A percentile compares a stretch with the other conserved stretches of the same genome.
phyloP scores from a whole-genome alignment of 2,888 invertebrate species.

The Ceramica pisi region DNA sequence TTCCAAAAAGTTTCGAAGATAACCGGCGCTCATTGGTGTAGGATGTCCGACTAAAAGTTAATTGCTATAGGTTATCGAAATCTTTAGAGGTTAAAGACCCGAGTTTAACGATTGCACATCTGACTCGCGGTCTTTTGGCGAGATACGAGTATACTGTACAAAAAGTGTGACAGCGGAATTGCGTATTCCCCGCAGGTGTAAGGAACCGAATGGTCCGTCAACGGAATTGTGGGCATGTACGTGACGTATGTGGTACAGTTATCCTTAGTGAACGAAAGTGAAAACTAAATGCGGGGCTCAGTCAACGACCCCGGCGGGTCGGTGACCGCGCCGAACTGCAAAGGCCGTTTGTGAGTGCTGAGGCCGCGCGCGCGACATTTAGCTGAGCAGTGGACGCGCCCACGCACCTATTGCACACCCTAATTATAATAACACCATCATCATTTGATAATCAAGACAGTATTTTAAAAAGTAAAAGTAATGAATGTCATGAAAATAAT shows the following conservation, averaged over 20 bases:
- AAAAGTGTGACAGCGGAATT: slow-evolving; percentile 61
- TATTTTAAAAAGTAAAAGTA: slow-evolving; percentile 70
- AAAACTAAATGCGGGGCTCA: slow-evolving; percentile 89
- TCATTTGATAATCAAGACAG: slow-evolving; percentile 62
- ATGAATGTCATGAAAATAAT: slow-evolving; percentile 48
- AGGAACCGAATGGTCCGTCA: slow-evolving; percentile 74
- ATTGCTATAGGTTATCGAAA: slow-evolving; percentile 61
- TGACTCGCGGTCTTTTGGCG: slow-evolving; percentile 27
- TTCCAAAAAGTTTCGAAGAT: slow-evolving; percentile 30
- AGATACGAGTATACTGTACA: slow-evolving; percentile 44
- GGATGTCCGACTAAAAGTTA: slow-evolving; percentile 53
- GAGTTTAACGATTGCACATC: slow-evolving; percentile 41
- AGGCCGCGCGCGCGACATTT: slow-evolving; percentile 89
- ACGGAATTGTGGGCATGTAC: slow-evolving; percentile 79
- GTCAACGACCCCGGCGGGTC: slow-evolving; percentile 88
- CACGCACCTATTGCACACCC: slow-evolving; percentile 78
- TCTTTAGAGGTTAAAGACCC: slow-evolving; percentile 63
- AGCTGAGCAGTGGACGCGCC: slow-evolving; percentile 80
- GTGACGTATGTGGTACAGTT: slow-evolving; percentile 89
- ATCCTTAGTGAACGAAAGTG: slow-evolving; percentile 91
- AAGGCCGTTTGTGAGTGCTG: slow-evolving; percentile 90
- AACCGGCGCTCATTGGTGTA: slow-evolving; percentile 19
- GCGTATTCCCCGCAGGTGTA: slow-evolving; percentile 78
- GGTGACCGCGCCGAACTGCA: slow-evolving; percentile 90
- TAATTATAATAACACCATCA: slow-evolving; percentile 52